Base-by-base conservation (phyloP, 2,888 invertebrate genomes). In the Hemicrepidius hirtus region DNA sequence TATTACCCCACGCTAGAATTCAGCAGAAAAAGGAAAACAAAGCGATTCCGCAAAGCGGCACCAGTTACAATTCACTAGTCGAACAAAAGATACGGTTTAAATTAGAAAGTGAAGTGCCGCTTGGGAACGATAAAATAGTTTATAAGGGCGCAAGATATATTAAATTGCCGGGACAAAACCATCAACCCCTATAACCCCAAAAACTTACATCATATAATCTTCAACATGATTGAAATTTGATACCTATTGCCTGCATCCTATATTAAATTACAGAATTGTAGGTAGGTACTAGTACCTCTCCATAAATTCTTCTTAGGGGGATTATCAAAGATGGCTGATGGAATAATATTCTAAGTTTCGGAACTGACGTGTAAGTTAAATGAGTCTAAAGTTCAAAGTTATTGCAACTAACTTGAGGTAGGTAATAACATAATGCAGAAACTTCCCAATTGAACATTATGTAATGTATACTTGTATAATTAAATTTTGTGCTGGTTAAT, bases 191-290 rank as follows among this genome's bases (percentile, higher is more conserved):
- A 64, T 64, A 18, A 32, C 64, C n/a, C 12, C 24, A 64, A 37
- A 64, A 53, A 53, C 53, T 49, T 49, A 49, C 20, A 28, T 50
- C 21, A 12, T 44, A 16, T 63, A 46, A 63, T 46, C n/a, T 20
- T 35, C 18, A 41, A 49, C 49, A 50, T 53, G 13, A 57, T 57
- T 20, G 66, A 66, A 66, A 66, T 55, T 57, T 66, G 66, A 66
- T 41, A 66, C 20, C 37, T 21, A 41, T 12, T 21, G 40, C 66
- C 66, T 18, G 66, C 66, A 66, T 66, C 57, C 28, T 12, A 35
- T 55, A 66, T 66, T 57, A 66, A 66, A 66, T 66, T 66, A 66
- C 66, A n/a, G 6, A 9, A 28, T 18, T 6, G n/a, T n/a, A 5
- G 37, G 20, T 35, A 24, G 35, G 10, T 62, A 20, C 5, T 5